Evolutionary conservation across 2,888 invertebrate genomes (phyloP).

Genomic region (Halictus quadricinctus): DNA sequence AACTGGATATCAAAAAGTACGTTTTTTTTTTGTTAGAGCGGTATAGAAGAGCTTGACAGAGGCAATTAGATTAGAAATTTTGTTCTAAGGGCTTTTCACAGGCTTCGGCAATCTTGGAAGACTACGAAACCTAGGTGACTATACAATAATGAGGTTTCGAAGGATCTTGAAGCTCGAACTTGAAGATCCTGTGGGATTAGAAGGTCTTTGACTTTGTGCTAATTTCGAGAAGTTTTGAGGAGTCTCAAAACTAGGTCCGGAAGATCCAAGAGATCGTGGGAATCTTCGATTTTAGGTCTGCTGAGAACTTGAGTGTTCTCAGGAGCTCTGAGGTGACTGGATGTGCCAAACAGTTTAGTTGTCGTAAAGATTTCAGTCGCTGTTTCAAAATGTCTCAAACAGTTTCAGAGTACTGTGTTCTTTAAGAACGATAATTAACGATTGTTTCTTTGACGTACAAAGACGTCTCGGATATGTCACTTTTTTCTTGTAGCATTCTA

Average conservation of each 20-base stretch:
- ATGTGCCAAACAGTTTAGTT: not conserved
- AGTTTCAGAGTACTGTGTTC: not conserved
- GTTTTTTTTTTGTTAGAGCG: not conserved
- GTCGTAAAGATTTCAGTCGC: not conserved
- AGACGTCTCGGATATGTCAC: no score
- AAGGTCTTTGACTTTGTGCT: conserved; percentile 2
- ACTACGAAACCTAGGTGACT: not conserved
- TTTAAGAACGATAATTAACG: no score
- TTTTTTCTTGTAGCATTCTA: no score
- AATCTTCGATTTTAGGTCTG: not conserved
- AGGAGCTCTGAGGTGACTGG: not conserved
- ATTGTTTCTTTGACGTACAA: no score
- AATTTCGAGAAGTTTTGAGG: conserved; percentile 3
- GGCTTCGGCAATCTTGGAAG: not conserved
- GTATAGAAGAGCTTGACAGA: not conserved
- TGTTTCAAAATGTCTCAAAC: not conserved
- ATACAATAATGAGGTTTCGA: not conserved
- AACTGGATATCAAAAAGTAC: no score
- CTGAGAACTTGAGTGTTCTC: not conserved
- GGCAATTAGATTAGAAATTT: not conserved
- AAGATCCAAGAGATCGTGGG: not conserved
- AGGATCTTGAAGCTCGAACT: not conserved
- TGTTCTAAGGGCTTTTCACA: not conserved
- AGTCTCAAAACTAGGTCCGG: conserved; percentile 7
- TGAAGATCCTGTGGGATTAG: conserved; percentile 1